Percentiles rank a stretch among this genome's conserved stretches.
Evolutionary conservation across 2,888 invertebrate genomes (phyloP).

Genomic region (Ophioninae sp.): DNA sequence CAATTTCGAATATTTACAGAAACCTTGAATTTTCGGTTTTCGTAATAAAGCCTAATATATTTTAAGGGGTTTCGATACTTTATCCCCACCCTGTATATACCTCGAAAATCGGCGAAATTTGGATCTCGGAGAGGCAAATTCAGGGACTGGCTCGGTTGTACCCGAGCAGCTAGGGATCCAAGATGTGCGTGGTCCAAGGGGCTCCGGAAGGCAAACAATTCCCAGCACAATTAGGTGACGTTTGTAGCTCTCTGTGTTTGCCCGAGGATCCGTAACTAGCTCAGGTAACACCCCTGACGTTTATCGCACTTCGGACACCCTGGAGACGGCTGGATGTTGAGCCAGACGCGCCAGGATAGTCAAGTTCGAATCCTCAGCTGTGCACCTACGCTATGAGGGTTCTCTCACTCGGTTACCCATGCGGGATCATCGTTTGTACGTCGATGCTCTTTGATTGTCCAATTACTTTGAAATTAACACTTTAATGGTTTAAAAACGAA

Average conservation of each 20-base stretch:
- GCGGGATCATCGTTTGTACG: neutral
- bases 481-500: neutral
- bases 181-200: conserved; percentile 47
- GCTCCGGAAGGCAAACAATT: conserved; percentile 73
- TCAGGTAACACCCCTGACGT: conserved; percentile 69
- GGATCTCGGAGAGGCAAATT: neutral
- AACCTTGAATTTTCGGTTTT: no score
- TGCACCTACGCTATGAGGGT: neutral
- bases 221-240: conserved; percentile 75
- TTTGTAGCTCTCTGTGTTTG: conserved; percentile 74
- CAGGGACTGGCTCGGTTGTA: neutral
- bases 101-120: no score
- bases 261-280: conserved; percentile 74
- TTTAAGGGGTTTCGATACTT: no score
- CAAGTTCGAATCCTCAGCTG: conserved; percentile 5
- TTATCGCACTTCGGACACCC: conserved; percentile 45
- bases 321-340: neutral
- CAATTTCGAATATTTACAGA: no score
- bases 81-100: no score
- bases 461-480: neutral
- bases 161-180: conserved; percentile 15
- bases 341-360: neutral
- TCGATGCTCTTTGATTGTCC: neutral
- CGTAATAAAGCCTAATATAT: no score
- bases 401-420: neutral